Evolutionary conservation across 2,797 vertebrate genomes (phyloP).

Genomic region (Etheostoma perlongum): DNA sequence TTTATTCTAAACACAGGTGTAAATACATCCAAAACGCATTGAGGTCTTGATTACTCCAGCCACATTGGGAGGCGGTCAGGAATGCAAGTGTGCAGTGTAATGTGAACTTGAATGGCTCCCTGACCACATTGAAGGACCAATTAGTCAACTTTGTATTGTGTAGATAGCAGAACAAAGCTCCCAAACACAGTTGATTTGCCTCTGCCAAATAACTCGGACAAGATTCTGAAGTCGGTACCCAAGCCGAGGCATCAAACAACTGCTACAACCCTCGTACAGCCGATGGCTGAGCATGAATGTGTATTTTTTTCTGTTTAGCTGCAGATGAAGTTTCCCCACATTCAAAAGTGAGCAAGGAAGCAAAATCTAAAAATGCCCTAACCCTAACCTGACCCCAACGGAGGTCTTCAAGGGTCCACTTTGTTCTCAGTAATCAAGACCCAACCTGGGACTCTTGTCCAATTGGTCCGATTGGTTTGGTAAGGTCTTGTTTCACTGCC

Average conservation of each 20-base stretch:
- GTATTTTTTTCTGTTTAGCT: neutral
- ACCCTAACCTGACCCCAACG: neutral
- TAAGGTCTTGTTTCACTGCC: neutral
- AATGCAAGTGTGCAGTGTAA: conserved; percentile 64
- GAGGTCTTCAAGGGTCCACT: conserved; percentile 1
- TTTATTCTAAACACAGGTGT: conserved; percentile 39
- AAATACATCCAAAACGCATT: conserved; percentile 15
- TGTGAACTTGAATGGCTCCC: conserved; percentile 59
- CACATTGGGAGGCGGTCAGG: conserved; percentile 45
- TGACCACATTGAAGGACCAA: conserved; percentile 56
- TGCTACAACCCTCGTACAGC: neutral
- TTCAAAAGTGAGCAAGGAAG: conserved; percentile 17
- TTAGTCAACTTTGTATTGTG: conserved; percentile 67
- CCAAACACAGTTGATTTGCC: conserved; percentile 49
- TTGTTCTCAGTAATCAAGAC: neutral
- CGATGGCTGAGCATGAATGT: neutral
- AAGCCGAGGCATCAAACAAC: conserved; percentile 21
- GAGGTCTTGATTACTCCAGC: conserved; percentile 39
- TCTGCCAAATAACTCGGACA: conserved; percentile 37
- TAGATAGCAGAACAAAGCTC: conserved; percentile 43
- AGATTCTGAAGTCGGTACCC: conserved; percentile 31
- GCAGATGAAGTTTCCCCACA: neutral
- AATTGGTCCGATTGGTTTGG: neutral
- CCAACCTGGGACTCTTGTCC: neutral
- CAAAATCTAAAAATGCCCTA: neutral